A percentile compares a stretch with the other conserved stretches of the same genome.
Conservation (phyloP, 2,113 vertebrate genomes). For the Leptobrachium leishanense region DNA sequence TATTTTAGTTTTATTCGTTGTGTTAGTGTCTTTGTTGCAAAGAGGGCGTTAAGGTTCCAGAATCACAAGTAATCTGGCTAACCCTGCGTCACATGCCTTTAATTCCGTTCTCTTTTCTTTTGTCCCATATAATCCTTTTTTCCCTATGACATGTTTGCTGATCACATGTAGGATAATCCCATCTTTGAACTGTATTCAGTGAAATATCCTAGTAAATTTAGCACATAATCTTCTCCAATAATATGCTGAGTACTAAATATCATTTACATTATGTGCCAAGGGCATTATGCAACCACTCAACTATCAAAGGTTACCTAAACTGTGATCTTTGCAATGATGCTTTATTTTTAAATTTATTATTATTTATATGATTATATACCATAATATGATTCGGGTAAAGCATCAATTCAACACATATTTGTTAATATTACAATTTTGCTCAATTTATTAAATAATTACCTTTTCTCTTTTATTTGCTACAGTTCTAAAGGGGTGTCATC, state of each 20-base stretch:
- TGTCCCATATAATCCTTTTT: constrained; percentile 6
- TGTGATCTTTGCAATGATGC: too few relatives aligned
- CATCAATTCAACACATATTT: too few relatives aligned
- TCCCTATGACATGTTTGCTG: constrained; percentile 7
- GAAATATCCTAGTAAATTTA: not conserved
- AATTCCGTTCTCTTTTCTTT: not conserved
- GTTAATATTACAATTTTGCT: too few relatives aligned
- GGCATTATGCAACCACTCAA: too few relatives aligned
- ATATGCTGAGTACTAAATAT: not conserved
- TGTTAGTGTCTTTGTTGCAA: not conserved
- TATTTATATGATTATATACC: too few relatives aligned
- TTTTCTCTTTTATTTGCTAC: too few relatives aligned
- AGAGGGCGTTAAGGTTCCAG: not conserved
- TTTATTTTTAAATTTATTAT: too few relatives aligned
- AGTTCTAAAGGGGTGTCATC: too few relatives aligned
- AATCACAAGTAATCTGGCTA: constrained; percentile 4
- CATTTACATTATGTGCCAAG: not conserved
- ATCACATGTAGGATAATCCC: constrained; percentile 33
- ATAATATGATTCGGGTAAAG: too few relatives aligned
- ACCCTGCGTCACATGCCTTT: constrained; percentile 20
- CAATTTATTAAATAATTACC: too few relatives aligned
- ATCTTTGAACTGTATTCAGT: not conserved
- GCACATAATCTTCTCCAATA: not conserved
- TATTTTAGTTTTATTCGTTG: too few relatives aligned
- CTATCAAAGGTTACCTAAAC: too few relatives aligned